phyloP scores from a whole-genome alignment of 2,888 invertebrate species.

The Candidula unifasciata region DNA sequence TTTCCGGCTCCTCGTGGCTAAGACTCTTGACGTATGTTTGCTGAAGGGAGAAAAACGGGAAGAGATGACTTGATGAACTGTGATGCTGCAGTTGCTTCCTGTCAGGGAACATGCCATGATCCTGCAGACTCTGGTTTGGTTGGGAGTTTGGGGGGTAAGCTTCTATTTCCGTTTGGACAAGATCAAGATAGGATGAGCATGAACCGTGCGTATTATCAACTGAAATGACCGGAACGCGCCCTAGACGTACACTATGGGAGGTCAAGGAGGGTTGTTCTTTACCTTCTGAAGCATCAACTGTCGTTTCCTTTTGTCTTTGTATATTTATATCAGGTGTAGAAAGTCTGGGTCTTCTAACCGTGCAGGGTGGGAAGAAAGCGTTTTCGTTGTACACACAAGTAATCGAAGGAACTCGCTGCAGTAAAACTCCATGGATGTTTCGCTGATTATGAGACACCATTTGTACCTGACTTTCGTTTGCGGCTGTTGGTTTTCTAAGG shows the following conservation, averaged over 20 bases:
- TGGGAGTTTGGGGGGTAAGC: no score
- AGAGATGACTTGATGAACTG: background rate
- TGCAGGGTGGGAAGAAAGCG: background rate
- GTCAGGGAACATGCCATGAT: background rate
- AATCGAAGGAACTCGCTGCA: background rate
- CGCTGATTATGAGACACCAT: background rate
- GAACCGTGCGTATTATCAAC: background rate
- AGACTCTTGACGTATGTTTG: constrained; percentile 8
- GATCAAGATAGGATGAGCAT: constrained; percentile 36
- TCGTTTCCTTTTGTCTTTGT: background rate
- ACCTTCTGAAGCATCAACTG: background rate
- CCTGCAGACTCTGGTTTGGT: no score
- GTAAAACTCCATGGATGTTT: no score
- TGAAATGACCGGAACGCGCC: background rate
- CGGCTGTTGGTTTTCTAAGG: no score
- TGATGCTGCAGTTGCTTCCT: background rate
- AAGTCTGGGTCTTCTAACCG: constrained; percentile 9
- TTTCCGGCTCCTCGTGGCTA: background rate
- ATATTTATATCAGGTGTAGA: constrained; percentile 3
- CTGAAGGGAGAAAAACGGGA: constrained; percentile 1
- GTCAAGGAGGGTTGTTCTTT: background rate
- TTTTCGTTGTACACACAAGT: constrained; percentile 36
- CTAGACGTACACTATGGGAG: background rate
- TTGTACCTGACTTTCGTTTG: background rate
- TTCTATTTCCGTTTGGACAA: background rate